phyloP scores from a whole-genome alignment of 2,797 vertebrate species.

The Macropus fuliginosus region DNA sequence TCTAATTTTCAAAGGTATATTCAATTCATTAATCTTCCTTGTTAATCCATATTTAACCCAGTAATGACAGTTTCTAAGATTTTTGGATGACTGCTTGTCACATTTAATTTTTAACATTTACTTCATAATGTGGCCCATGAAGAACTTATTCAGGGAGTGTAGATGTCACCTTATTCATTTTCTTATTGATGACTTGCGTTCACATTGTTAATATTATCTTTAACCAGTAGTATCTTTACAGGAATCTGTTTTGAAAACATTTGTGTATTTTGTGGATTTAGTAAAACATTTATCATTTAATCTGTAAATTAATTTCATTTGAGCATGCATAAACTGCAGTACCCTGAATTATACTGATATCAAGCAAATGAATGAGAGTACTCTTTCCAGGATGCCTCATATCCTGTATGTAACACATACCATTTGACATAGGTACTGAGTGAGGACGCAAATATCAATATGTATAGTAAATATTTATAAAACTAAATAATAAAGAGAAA shows the following conservation, averaged over 20 bases:
- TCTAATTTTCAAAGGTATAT: not conserved
- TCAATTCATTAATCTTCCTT: not conserved
- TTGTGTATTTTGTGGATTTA: not conserved
- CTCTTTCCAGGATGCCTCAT: not conserved
- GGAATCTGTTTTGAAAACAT: not conserved
- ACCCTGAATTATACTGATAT: not conserved
- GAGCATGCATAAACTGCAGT: not conserved
- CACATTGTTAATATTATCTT: not conserved
- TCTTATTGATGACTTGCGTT: not conserved
- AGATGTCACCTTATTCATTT: not conserved
- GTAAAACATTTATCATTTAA: not conserved
- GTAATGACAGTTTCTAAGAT: not conserved
- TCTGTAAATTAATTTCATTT: not conserved
- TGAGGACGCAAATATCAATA: not conserved
- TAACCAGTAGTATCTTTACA: not conserved
- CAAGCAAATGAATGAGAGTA: not conserved
- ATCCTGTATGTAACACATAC: not conserved
- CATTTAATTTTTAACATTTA: not conserved
- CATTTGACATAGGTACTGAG: not conserved
- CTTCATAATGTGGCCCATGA: not conserved
- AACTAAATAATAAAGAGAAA: not conserved
- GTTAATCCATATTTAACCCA: not conserved
- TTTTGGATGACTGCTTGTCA: not conserved
- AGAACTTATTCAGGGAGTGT: not conserved
- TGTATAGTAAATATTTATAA: not conserved